Evolutionary conservation across 2,113 vertebrate species (phyloP), one percentile per base, ranked within the genome.

Genomic region (Pangasianodon hypophthalmus): DNA sequence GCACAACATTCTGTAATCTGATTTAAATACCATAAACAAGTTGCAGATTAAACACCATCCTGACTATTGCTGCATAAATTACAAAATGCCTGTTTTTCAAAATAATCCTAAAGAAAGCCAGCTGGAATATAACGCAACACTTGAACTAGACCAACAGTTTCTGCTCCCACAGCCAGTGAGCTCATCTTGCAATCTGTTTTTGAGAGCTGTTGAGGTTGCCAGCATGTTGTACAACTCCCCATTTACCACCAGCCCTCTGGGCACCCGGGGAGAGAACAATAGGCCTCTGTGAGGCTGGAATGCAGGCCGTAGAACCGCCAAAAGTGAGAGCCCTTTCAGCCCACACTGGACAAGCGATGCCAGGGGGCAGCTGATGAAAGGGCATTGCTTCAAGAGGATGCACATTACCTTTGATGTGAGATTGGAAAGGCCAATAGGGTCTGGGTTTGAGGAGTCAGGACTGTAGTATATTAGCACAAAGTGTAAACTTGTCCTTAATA

Each of bases 241-340:
- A 29, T 83, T 91, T 90, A 91, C 91, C 90, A 91, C 83, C 85
- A 87, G 58, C 82, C 88, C 60, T 86, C 81, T 60, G 67, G 64
- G 77, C 44, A 77, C 88, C 82, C 79, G 69, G 71, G 50, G 79
- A 69, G 29, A 84, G 50, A 90, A 94, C 93, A 94, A 94, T 90
- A 88, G 48, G 54, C 89, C 88, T 88, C 86, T 92, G 90, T 93
- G 86, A 69, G 90, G 52, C 86, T 90, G 87, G 93, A 91, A 94
- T 92, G 88, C 71, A 80, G 58, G 37, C 29, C 56, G 58, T 56
- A 19, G 46, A 58, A 29, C 85, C 90, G 88, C 90, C 87, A 90
- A 91, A 64, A 29, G 86, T 77, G 71, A 87, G 71, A 84, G 52
- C 88, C 50, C 46, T 48, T 58, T 86, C 60, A 62, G 64, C 58